Conservation (phyloP, 2,888 invertebrate species). For the Thereva nobilitata region DNA sequence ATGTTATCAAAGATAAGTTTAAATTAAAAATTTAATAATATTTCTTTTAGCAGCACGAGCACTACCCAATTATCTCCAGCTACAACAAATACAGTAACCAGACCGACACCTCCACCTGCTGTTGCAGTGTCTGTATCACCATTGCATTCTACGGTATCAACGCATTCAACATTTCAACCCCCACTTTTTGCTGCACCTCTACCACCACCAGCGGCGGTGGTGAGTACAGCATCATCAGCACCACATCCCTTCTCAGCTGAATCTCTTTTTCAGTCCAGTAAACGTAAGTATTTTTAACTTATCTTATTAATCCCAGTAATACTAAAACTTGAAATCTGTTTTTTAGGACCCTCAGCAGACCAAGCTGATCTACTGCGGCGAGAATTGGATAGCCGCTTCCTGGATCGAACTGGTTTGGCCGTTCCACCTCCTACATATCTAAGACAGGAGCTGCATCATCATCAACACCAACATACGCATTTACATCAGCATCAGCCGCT, state of each 20-base stretch:
- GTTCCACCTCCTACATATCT: conserved; percentile 63
- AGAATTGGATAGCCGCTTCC: conserved; percentile 87
- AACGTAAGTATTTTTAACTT: conserved; percentile 58
- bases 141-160: conserved; percentile 58
- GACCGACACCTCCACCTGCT: conserved; percentile 62
- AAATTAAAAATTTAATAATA: conserved; percentile 8
- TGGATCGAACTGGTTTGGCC: conserved; percentile 79
- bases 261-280: conserved; percentile 83
- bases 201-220: conserved; percentile 59
- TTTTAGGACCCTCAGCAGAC: conserved; percentile 58
- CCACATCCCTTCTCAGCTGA: conserved; percentile 88
- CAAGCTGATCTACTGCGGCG: conserved; percentile 84
- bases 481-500: conserved; percentile 84
- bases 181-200: conserved; percentile 72
- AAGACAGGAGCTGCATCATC: conserved; percentile 89
- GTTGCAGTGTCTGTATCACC: conserved; percentile 43
- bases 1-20: neutral
- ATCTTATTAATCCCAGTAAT: neutral
- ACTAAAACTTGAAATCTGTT: neutral
- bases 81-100: conserved; percentile 59
- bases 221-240: conserved; percentile 61
- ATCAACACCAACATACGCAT: conserved; percentile 91
- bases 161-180: conserved; percentile 62
- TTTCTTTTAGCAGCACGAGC: conserved; percentile 49
- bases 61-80: conserved; percentile 59